phyloP scores from a whole-genome alignment of 2,113 vertebrate genomes.

The Sphaerodactylus townsendi region DNA sequence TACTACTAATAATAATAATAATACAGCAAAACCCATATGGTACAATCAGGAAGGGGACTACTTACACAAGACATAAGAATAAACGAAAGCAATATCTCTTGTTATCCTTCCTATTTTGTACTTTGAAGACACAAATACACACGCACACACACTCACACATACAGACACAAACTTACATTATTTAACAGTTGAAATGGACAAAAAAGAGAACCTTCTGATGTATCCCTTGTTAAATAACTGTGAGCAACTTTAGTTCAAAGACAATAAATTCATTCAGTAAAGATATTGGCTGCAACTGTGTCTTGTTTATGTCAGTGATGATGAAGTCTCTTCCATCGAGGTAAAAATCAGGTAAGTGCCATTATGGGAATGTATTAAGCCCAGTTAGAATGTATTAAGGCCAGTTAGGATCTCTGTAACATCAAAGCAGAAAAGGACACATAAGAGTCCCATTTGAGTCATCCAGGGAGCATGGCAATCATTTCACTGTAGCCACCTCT shows the following conservation, averaged over 20 bases:
- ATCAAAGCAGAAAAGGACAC: not conserved
- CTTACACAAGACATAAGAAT: slow-evolving; percentile 78
- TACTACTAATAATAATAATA: slow-evolving; percentile 55
- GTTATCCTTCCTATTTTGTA: slow-evolving; percentile 88
- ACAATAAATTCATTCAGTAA: slow-evolving; percentile 95
- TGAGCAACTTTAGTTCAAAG: slow-evolving; percentile 93
- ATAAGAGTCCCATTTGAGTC: not conserved
- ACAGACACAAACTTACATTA: slow-evolving; percentile 72
- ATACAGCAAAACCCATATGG: slow-evolving; percentile 70
- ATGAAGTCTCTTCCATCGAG: too few species aligned
- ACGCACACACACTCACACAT: slow-evolving; percentile 67
- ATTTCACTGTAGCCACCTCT: not conserved
- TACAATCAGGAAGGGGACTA: slow-evolving; percentile 79
- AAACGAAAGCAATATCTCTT: slow-evolving; percentile 93
- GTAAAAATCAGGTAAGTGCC: not conserved
- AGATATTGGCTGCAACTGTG: slow-evolving; percentile 69
- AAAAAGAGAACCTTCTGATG: slow-evolving; percentile 75
- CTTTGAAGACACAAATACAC: slow-evolving; percentile 77
- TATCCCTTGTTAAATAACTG: slow-evolving; percentile 93
- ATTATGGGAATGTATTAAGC: accelerated
- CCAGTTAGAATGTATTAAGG: too few species aligned
- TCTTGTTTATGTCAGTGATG: slow-evolving; percentile 55
- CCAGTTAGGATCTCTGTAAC: not conserved
- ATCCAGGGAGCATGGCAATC: not conserved
- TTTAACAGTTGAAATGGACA: slow-evolving; percentile 84